Evolutionary conservation across 2,888 invertebrate genomes (phyloP).

Genomic region (Dascillus cervinus): DNA sequence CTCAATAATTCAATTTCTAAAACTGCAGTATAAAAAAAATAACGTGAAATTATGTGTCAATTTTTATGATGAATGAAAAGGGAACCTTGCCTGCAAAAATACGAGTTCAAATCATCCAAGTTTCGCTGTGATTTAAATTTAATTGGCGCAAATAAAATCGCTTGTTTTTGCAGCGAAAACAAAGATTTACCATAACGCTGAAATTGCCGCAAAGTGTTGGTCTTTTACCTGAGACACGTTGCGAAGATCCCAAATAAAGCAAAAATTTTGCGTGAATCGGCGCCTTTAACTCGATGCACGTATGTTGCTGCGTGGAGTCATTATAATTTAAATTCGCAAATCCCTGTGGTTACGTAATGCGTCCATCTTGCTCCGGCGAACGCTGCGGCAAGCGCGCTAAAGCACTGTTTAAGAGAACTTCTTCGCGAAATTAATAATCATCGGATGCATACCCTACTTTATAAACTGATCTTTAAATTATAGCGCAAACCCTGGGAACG

Average conservation of each 20-base stretch:
- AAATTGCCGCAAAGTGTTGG: constrained; percentile 9
- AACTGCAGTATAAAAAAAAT: no score
- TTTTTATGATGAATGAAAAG: no score
- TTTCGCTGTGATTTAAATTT: no score
- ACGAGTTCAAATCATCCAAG: no score
- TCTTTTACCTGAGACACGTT: constrained; percentile 20
- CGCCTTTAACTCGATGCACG: constrained; percentile 18
- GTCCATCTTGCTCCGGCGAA: constrained; percentile 3
- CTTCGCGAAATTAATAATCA: constrained; percentile 14
- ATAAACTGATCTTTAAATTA: constrained; percentile 21
- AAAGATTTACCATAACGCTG: neutral
- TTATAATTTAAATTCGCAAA: constrained; percentile 12
- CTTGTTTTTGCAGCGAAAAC: neutral
- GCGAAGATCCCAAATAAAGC: constrained; percentile 17
- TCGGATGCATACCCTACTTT: constrained; percentile 18
- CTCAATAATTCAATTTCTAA: no score
- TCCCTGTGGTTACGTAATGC: no score
- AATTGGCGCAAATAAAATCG: no score
- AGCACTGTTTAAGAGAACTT: no score
- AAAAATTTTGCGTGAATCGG: constrained; percentile 21
- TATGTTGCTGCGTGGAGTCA: constrained; percentile 14
- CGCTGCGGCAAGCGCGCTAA: no score
- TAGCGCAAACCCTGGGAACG: constrained; percentile 23
- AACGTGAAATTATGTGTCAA: no score
- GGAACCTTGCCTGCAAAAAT: no score